Percentiles rank a stretch among this genome's conserved stretches.
phyloP scores from a whole-genome alignment of 2,888 invertebrate genomes.

The Hyposoter didymator region DNA sequence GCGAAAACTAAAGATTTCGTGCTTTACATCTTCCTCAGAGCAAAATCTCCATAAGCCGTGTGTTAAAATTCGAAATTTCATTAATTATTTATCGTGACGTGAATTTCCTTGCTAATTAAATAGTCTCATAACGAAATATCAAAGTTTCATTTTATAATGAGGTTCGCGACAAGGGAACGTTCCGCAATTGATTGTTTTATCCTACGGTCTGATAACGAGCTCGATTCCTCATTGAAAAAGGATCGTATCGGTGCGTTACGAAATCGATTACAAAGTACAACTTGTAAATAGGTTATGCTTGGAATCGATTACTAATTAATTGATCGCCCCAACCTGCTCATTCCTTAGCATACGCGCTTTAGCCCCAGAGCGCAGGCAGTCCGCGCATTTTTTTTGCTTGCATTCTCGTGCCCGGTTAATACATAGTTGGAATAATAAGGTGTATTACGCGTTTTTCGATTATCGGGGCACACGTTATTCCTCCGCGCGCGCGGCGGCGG shows the following conservation, averaged over 20 bases:
- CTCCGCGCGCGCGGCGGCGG: neutral
- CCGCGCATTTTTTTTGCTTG: neutral
- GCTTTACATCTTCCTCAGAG: no score
- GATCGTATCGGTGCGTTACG: neutral
- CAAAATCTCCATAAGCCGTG: no score
- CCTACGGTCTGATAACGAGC: neutral
- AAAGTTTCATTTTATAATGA: no score
- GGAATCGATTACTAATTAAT: conserved; percentile 54
- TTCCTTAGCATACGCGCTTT: no score
- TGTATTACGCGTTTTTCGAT: conserved; percentile 57
- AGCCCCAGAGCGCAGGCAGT: neutral
- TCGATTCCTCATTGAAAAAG: neutral
- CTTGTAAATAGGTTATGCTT: conserved; percentile 12
- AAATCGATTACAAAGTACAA: neutral
- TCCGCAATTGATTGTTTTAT: neutral
- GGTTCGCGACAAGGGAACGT: no score
- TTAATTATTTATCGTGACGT: no score
- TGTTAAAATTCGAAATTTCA: no score
- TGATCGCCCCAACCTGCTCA: conserved; percentile 11
- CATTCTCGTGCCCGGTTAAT: neutral
- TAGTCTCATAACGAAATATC: no score
- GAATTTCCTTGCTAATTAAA: no score
- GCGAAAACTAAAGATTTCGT: no score
- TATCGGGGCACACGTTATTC: conserved; percentile 53
- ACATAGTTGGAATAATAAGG: conserved; percentile 54